Percentiles rank a stretch among this genome's conserved stretches.
phyloP scores from a whole-genome alignment of 2,888 invertebrate genomes.

The Tubulanus polymorphus region DNA sequence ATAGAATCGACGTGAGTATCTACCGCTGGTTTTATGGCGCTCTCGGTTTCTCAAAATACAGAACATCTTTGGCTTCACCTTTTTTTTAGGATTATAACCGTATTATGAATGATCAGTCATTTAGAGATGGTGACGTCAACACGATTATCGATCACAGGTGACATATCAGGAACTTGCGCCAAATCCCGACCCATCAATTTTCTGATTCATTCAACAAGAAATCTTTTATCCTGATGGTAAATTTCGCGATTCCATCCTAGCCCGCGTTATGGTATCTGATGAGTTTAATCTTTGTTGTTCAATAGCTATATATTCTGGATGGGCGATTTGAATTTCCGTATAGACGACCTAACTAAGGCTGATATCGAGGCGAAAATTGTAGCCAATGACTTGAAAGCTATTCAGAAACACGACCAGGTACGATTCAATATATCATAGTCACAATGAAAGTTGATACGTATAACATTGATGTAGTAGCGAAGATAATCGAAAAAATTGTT shows the following conservation, averaged over 20 bases:
- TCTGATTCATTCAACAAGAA: conserved; percentile 6
- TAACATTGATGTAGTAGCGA: background rate
- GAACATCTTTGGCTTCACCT: background rate
- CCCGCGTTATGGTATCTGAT: no score
- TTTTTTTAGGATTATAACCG: conserved; percentile 69
- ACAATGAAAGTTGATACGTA: background rate
- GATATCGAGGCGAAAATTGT: conserved; percentile 62
- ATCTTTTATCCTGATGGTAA: no score
- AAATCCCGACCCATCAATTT: conserved; percentile 1
- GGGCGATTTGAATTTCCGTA: conserved; percentile 90
- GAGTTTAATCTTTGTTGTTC: no score
- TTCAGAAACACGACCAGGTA: conserved; percentile 69
- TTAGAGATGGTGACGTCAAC: conserved; percentile 68
- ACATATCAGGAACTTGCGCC: conserved; percentile 55
- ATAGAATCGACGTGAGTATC: conserved; percentile 64
- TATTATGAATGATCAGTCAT: conserved; percentile 78
- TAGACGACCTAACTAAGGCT: conserved; percentile 57
- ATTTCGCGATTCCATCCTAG: no score
- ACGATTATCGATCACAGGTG: conserved; percentile 90
- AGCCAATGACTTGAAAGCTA: conserved; percentile 63
- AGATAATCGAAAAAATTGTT: no score
- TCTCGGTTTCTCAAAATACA: background rate
- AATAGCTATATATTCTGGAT: conserved; percentile 95
- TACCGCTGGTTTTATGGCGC: background rate
- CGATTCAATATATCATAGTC: background rate